Conservation (phyloP, 2,113 vertebrate species). For the Forbesichthys agassizii region DNA sequence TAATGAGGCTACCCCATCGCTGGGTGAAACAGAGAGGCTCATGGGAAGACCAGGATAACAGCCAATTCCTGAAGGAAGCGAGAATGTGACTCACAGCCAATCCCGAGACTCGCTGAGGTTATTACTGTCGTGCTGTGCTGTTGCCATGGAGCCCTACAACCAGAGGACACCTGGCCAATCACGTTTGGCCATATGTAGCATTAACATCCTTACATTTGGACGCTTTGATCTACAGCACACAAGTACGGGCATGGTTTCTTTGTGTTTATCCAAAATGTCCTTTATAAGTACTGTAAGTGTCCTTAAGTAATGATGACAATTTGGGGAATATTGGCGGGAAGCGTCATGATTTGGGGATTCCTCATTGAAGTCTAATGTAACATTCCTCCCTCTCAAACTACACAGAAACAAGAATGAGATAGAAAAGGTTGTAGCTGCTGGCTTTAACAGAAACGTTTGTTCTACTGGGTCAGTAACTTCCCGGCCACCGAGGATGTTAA, state of each 20-base stretch:
- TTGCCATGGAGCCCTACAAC: slow-evolving; percentile 59
- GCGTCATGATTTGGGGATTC: too few species aligned
- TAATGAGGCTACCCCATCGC: neutral
- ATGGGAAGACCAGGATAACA: slow-evolving; percentile 57
- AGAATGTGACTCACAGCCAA: slow-evolving; percentile 64
- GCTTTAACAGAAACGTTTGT: too few species aligned
- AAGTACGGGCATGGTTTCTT: neutral
- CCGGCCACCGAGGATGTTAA: too few species aligned
- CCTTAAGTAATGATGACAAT: too few species aligned
- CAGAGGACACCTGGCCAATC: slow-evolving; percentile 60
- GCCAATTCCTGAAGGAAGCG: slow-evolving; percentile 59
- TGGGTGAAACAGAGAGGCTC: slow-evolving; percentile 43
- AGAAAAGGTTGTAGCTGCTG: too few species aligned
- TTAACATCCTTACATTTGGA: slow-evolving; percentile 51
- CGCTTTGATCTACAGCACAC: neutral
- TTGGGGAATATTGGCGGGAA: too few species aligned
- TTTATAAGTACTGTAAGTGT: neutral
- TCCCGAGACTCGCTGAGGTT: slow-evolving; percentile 47
- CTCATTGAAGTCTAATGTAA: too few species aligned
- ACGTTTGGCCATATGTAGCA: slow-evolving; percentile 29
- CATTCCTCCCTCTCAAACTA: too few species aligned
- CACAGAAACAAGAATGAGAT: too few species aligned
- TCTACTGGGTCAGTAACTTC: too few species aligned
- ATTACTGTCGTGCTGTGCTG: slow-evolving; percentile 54
- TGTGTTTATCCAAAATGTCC: neutral